Percentiles rank a stretch among this genome's conserved stretches.
Conservation (phyloP, 2,113 vertebrate genomes). For the Tyrannus savana region DNA sequence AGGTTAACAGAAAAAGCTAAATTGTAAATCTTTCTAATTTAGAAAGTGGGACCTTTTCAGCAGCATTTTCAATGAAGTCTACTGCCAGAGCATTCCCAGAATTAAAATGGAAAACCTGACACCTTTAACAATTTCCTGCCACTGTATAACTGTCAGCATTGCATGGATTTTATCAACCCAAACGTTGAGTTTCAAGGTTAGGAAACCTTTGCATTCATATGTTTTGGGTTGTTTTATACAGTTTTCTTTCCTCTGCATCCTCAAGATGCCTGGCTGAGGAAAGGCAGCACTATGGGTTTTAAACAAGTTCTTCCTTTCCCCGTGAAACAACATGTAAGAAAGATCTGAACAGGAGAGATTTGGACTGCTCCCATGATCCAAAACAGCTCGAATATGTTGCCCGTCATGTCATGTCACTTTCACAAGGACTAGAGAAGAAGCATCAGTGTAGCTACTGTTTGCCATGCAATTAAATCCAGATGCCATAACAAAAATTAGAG, state of each 20-base stretch:
- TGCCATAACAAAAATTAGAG: background rate
- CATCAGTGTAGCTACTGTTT: background rate
- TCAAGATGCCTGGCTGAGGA: background rate
- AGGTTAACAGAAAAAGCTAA: constrained; percentile 63
- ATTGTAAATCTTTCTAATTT: constrained; percentile 58
- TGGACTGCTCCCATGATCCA: background rate
- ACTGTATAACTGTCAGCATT: constrained; percentile 63
- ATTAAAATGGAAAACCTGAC: constrained; percentile 72
- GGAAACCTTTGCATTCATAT: background rate
- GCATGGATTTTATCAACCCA: constrained; percentile 57
- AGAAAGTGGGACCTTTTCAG: constrained; percentile 53
- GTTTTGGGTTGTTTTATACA: background rate
- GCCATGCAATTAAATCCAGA: background rate
- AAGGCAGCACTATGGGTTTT: background rate
- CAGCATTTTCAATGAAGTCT: constrained; percentile 49
- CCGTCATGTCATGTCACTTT: background rate
- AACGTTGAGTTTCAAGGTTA: background rate
- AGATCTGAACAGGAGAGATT: background rate
- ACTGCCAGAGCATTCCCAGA: constrained; percentile 4
- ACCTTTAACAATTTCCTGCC: constrained; percentile 72
- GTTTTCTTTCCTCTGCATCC: constrained; percentile 3
- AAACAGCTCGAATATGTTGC: background rate
- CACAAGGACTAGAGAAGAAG: background rate
- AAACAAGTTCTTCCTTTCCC: background rate
- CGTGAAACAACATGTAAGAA: background rate